Evolutionary conservation across 2,888 invertebrate species (phyloP), one percentile per base, ranked within the genome.

Genomic region (Trachelus iudaicus): DNA sequence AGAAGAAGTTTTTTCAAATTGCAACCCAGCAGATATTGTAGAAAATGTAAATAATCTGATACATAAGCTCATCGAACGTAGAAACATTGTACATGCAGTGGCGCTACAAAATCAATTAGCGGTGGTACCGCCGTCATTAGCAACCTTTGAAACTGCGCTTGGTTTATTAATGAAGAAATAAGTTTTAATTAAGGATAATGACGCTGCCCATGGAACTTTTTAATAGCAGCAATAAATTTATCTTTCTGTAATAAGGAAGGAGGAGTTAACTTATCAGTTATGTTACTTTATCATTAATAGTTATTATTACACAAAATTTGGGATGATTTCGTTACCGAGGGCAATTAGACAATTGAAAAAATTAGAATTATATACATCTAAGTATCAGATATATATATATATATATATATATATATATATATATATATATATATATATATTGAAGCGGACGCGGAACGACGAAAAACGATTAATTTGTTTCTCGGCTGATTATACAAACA

Each of bases 41-140:
- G 78, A 83, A 37, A 87, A 91, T 79, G 83, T 88, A 34, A 86
- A 85, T 77, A 79, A 86, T 33, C 81, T 91, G 4, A 83, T 90
- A 56, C 81, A 84, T 0, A 86, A 89, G 80, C 85, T 91, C 71
- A 84, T 88, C 30, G 83, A 87, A 75, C 85, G 87, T 75, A 88
- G 87, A 37, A 88, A 90, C 79, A 83, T 91, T 76, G 85, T 88
- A 4, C 89, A 90, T 69, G 91, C 91, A 30, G 85, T 90, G n/a
- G 87, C 87, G 69, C 84, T 91, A 77, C 83, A 89, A 77, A 90
- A 86, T 84, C 87, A 90, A 79, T 82, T 89, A 76, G 87, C 89
- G 71, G 83, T 82, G 37, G 87, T 90, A 80, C 91, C 91, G 15
- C 79, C 89, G 40, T 86, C 89, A 40, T 83, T 91, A 35, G 87